Percentiles rank a stretch among this genome's conserved stretches.
phyloP scores from a whole-genome alignment of 2,113 vertebrate genomes.

The Rynchops niger region DNA sequence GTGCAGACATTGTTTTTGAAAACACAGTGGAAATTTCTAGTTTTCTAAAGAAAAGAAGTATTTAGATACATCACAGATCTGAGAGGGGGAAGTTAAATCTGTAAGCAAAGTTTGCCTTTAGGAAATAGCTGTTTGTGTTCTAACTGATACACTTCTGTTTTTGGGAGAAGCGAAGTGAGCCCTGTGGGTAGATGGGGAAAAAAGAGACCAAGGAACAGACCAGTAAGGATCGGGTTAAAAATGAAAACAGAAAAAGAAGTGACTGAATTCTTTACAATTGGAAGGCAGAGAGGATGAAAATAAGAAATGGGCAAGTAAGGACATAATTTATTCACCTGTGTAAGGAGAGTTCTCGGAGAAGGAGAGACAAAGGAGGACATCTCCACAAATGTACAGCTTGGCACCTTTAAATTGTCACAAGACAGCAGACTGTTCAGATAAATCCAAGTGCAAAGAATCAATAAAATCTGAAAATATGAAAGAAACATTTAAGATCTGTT shows the following conservation, averaged over 20 bases:
- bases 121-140: not conserved
- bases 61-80: not conserved
- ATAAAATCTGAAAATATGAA: not conserved
- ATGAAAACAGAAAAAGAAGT: not conserved
- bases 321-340: not conserved
- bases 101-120: not conserved
- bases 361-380: not conserved
- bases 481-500: not conserved
- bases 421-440: not conserved
- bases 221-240: not conserved
- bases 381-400: not conserved
- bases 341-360: not conserved
- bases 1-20: not conserved
- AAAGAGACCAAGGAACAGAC: not conserved
- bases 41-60: not conserved
- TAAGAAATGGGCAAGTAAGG: not conserved
- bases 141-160: not conserved
- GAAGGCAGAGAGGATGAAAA: not conserved
- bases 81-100: not conserved
- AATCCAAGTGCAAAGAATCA: not conserved
- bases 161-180: not conserved
- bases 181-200: not conserved
- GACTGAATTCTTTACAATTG: not conserved
- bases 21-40: not conserved
- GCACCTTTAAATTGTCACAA: not conserved